Evolutionary conservation across 2,113 vertebrate genomes (phyloP), one percentile per base, ranked within the genome.

Genomic region (Caranx ignobilis): DNA sequence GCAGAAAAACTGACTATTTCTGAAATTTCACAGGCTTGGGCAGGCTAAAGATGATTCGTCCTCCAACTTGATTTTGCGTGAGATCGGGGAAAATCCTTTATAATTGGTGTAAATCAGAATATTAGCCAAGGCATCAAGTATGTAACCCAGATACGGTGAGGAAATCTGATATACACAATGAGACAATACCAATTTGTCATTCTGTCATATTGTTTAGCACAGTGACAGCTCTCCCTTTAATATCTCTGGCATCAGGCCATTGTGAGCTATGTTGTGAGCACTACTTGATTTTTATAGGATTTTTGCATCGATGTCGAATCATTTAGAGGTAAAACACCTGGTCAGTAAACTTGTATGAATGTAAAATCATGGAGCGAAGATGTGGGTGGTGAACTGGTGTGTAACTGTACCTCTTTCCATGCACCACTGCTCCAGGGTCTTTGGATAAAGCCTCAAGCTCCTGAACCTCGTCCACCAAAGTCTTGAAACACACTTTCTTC

Each of bases 381-480:
- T 3, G 15, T 4, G 5, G 43, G 57, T 5, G 3, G 11, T 75
- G 52, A 68, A 35, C 48, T 54, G n/a, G 19, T 62, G 74, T 73
- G 75, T 47, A 59, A 60, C 26, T 10, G 54, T 96, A 99, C 98
- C 98, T 99, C 91, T 99, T 99, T 59, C 98, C 98, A 68, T 98
- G 97, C 55, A 99, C 97, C 72, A 97, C 96, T 60, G 96, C 96
- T 62, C 97, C 97, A 31, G 97, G 98, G 86, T 99, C 98, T 94
- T 99, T 96, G 68, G 96, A 99, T 86, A 98, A 96, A 6, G 98
- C 97, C 92, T 99, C 98, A 26, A 99, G 88, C 81, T 99, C 98
- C 87, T 99, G 98, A 83, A 99, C 98, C 94, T 99, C 98, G 91
- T 99, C 98, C 77, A 99, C 97, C 81, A 99, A 91, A 7, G 96